Percentiles rank a stretch among this genome's conserved stretches.
phyloP scores from a whole-genome alignment of 2,888 invertebrate genomes.

The Girardia tigrina region DNA sequence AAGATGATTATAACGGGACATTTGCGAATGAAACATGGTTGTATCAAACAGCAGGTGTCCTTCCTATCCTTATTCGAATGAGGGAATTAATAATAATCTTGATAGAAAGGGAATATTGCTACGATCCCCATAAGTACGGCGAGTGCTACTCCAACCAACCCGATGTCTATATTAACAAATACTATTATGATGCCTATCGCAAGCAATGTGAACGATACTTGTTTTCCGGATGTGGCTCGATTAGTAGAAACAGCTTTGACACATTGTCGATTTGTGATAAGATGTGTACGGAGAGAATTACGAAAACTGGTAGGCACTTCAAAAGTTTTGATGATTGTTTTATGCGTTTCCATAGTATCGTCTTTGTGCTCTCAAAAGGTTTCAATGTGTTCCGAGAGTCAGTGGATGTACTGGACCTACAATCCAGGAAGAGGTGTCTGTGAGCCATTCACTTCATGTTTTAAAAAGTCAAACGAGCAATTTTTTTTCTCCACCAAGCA shows the following conservation, averaged over 20 bases:
- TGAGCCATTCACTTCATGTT: neutral
- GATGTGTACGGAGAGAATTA: neutral
- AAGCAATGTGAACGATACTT: neutral
- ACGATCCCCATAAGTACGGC: neutral
- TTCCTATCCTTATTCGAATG: neutral
- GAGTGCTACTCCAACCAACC: neutral
- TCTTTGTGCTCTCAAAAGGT: neutral
- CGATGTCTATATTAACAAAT: neutral
- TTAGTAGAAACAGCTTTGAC: slow-evolving; percentile 17
- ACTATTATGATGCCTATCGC: neutral
- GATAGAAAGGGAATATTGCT: neutral
- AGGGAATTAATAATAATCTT: neutral
- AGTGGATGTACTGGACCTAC: neutral
- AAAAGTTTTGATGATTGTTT: neutral
- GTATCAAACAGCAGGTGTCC: neutral
- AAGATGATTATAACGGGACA: neutral
- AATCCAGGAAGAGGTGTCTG: neutral
- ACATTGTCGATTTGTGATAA: neutral
- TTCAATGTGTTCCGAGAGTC: neutral
- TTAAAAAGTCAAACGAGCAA: neutral
- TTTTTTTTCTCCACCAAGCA: neutral
- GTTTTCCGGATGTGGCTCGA: neutral
- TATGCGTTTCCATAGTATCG: neutral
- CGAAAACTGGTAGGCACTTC: neutral
- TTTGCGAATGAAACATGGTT: neutral